Evolutionary conservation across 2,888 invertebrate species (phyloP).

Genomic region (Drosophila koepferae): DNA sequence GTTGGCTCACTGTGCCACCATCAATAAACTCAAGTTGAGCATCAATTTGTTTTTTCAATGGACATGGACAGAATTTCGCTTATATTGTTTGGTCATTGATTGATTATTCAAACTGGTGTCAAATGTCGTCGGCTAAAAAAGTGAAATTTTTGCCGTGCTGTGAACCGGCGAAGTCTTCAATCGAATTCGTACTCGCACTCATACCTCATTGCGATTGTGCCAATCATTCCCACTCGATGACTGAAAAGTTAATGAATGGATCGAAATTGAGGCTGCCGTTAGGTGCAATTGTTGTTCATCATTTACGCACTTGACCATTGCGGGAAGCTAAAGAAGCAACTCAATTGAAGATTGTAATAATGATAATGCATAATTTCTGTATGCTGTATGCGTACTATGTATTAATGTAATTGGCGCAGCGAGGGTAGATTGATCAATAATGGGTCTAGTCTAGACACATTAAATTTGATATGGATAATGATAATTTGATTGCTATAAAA

Average conservation of each 20-base stretch:
- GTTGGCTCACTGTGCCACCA: conserved; percentile 15
- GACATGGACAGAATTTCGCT: conserved; percentile 19
- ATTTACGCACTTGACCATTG: conserved; percentile 60
- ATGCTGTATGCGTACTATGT: conserved; percentile 3
- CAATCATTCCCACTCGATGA: conserved; percentile 64
- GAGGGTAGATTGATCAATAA: conserved; percentile 39
- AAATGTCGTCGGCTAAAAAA: conserved; percentile 73
- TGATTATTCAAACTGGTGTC: conserved; percentile 61
- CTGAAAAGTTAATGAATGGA: conserved; percentile 68
- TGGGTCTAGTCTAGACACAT: conserved; percentile 7
- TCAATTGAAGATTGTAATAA: conserved; percentile 48
- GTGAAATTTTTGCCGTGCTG: conserved; percentile 62
- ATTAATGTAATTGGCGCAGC: conserved; percentile 27
- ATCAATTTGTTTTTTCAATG: conserved; percentile 16
- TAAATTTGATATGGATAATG: conserved; percentile 7
- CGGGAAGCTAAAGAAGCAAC: conserved; percentile 31
- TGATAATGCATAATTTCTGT: conserved; percentile 57
- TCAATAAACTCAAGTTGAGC: conserved; percentile 57
- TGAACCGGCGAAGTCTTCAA: conserved; percentile 28
- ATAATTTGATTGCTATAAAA: neutral
- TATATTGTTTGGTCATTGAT: conserved; percentile 47
- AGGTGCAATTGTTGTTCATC: conserved; percentile 61
- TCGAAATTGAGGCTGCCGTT: conserved; percentile 55
- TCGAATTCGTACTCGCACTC: conserved; percentile 9
- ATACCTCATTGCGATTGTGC: conserved; percentile 62